Evolutionary conservation across 2,888 invertebrate genomes (phyloP).

Genomic region (Drosophila longiperda): DNA sequence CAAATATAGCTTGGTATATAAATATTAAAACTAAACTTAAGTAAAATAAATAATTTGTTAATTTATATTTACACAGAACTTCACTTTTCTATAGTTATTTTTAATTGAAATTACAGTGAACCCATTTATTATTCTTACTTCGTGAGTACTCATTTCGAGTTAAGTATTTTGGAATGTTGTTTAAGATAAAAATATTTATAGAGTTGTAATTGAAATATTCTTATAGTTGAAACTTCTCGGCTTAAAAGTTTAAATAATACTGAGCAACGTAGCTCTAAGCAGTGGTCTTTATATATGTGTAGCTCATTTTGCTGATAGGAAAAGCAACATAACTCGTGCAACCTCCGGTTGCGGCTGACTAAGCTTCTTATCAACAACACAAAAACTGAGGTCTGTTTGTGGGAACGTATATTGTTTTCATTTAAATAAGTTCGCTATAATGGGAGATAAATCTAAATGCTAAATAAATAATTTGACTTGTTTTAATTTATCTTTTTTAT

Average conservation of each 20-base stretch:
- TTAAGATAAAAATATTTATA: not conserved
- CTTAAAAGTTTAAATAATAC: slow-evolving; percentile 35
- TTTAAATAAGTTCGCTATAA: slow-evolving; percentile 6
- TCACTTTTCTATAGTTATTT: not conserved
- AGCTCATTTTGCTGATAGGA: slow-evolving; percentile 45
- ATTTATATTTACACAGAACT: not conserved
- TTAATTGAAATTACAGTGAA: not conserved
- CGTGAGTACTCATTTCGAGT: slow-evolving; percentile 38
- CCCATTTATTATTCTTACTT: slow-evolving; percentile 31
- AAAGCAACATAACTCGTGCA: slow-evolving; percentile 23
- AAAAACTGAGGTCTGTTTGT: slow-evolving; percentile 1
- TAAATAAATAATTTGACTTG: slow-evolving; percentile 1
- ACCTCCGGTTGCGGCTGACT: slow-evolving; percentile 35
- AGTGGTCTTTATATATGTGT: slow-evolving; percentile 35
- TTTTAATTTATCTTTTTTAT: not conserved
- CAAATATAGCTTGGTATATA: not conserved
- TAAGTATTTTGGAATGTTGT: not conserved
- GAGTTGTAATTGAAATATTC: not conserved
- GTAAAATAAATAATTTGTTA: not conserved
- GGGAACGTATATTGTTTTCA: slow-evolving; percentile 1
- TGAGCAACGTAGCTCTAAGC: slow-evolving; percentile 16
- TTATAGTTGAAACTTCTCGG: not conserved
- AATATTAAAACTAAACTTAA: not conserved
- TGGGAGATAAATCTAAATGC: not conserved
- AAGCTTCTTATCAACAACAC: slow-evolving; percentile 49